Evolutionary conservation across 2,888 invertebrate species (phyloP).

Genomic region (Elmis aenea): DNA sequence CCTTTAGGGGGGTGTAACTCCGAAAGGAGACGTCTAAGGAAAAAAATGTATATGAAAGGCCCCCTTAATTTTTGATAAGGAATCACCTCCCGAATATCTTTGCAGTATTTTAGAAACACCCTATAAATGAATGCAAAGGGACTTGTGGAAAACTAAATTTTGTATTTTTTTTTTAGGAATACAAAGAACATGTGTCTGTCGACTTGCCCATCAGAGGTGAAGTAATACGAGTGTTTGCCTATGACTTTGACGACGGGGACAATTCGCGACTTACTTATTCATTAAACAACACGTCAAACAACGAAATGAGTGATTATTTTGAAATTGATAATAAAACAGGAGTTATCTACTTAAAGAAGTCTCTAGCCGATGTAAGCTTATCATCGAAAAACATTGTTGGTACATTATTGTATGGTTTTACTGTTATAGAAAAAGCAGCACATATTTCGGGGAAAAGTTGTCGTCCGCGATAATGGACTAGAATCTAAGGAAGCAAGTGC

Average conservation of each 20-base stretch:
- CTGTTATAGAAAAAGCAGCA: slow-evolving; percentile 53
- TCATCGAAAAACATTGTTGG: slow-evolving; percentile 1
- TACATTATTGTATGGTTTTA: too few relatives aligned
- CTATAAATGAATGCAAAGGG: too few relatives aligned
- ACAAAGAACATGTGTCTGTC: slow-evolving; percentile 75
- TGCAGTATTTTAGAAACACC: too few relatives aligned
- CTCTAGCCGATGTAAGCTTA: slow-evolving; percentile 31
- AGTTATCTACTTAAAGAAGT: slow-evolving; percentile 55
- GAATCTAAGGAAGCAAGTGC: slow-evolving; percentile 64
- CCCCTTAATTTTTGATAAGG: too few relatives aligned
- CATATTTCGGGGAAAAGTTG: slow-evolving; percentile 66
- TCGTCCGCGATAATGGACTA: slow-evolving; percentile 72
- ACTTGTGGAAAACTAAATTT: slow-evolving; percentile 4
- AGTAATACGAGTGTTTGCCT: slow-evolving; percentile 87
- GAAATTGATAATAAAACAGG: slow-evolving; percentile 75
- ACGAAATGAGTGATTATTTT: slow-evolving; percentile 61
- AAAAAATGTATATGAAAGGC: too few relatives aligned
- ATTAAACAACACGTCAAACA: slow-evolving; percentile 49
- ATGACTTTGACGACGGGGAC: slow-evolving; percentile 86
- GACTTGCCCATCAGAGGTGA: slow-evolving; percentile 66
- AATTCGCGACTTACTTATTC: slow-evolving; percentile 81
- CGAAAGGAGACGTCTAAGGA: too few relatives aligned
- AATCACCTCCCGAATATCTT: too few relatives aligned
- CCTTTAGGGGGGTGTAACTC: too few relatives aligned
- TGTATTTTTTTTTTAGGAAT: slow-evolving; percentile 47